A percentile compares a stretch with the other conserved stretches of the same genome.
These are phyloP conservation scores for Platysteira castanea DNA, from an alignment of 2,113 vertebrate genomes.

Conservation along the genomic window DNA sequence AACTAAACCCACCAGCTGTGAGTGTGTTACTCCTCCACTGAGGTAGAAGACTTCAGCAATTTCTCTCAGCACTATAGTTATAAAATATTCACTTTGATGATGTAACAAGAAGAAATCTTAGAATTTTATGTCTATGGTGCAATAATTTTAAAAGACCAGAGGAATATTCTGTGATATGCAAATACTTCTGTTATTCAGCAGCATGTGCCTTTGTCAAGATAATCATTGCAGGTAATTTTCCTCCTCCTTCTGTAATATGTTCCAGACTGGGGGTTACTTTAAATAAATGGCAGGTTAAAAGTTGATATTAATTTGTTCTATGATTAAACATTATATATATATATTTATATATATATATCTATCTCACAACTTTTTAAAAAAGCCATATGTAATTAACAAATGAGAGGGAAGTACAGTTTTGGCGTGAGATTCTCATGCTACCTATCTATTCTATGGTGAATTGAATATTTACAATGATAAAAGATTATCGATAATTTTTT, in stretches of 20 bases:
- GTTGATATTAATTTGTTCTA: background rate
- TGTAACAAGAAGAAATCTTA: background rate
- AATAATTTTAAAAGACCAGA: background rate
- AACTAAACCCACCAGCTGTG: accelerated
- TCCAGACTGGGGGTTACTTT: background rate
- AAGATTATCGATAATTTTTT: background rate
- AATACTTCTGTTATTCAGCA: background rate
- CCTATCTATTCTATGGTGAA: background rate
- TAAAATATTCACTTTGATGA: background rate
- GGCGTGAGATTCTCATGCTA: background rate
- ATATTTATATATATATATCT: background rate
- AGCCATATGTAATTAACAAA: background rate
- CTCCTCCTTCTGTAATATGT: background rate
- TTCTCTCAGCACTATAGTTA: background rate
- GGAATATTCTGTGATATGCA: background rate
- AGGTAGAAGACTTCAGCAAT: background rate
- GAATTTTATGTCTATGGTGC: background rate
- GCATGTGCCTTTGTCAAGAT: background rate
- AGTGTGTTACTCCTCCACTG: background rate
- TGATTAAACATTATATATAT: background rate
- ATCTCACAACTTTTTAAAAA: background rate
- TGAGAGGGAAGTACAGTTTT: background rate
- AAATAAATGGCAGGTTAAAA: background rate
- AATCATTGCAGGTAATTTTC: background rate
- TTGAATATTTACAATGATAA: background rate